phyloP scores from a whole-genome alignment of 30 jellyfish, hydroid and myxozoan species.

The Rhopilema esculentum region DNA sequence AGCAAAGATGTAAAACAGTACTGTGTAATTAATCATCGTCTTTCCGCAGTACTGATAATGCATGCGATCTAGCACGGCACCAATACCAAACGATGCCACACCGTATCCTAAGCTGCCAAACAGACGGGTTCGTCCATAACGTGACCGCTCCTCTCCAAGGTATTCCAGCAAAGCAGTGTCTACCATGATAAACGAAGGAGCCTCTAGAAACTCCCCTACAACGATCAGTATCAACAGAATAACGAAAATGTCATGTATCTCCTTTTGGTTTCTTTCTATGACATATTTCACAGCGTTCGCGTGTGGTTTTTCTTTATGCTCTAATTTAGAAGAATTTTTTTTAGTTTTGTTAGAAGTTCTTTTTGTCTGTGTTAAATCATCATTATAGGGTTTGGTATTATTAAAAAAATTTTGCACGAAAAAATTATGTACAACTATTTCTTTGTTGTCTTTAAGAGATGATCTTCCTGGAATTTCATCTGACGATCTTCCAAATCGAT shows the following conservation, averaged over 20 bases:
- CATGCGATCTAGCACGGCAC: slow-evolving; percentile 85
- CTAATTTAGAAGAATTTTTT: not conserved
- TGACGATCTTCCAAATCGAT: not conserved
- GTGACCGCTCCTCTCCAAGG: slow-evolving; percentile 85
- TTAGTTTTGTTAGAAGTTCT: not conserved
- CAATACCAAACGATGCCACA: slow-evolving; percentile 92
- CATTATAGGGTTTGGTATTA: slow-evolving; percentile 21
- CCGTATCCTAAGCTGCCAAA: slow-evolving; percentile 99
- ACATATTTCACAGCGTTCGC: slow-evolving; percentile 31
- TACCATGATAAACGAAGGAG: slow-evolving; percentile 97
- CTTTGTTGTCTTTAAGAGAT: slow-evolving; percentile 21
- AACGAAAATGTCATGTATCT: slow-evolving; percentile 76
- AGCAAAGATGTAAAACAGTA: slow-evolving; percentile 85
- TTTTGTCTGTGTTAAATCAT: not conserved
- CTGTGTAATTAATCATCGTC: slow-evolving; percentile 79
- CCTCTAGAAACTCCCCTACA: slow-evolving; percentile 98
- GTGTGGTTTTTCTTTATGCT: not conserved
- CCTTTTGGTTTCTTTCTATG: slow-evolving; percentile 83
- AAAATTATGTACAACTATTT: slow-evolving; percentile 20
- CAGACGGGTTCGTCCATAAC: slow-evolving; percentile 93
- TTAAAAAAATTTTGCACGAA: slow-evolving; percentile 34
- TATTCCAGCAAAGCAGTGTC: slow-evolving; percentile 97
- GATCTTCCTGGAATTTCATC: not conserved
- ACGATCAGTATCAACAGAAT: slow-evolving; percentile 81
- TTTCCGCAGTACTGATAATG: slow-evolving; percentile 90